Evolutionary conservation across 1,140 invertebrate species (phyloP), one percentile per base, ranked within the genome.

Genomic region (Penaeus japonicus): DNA sequence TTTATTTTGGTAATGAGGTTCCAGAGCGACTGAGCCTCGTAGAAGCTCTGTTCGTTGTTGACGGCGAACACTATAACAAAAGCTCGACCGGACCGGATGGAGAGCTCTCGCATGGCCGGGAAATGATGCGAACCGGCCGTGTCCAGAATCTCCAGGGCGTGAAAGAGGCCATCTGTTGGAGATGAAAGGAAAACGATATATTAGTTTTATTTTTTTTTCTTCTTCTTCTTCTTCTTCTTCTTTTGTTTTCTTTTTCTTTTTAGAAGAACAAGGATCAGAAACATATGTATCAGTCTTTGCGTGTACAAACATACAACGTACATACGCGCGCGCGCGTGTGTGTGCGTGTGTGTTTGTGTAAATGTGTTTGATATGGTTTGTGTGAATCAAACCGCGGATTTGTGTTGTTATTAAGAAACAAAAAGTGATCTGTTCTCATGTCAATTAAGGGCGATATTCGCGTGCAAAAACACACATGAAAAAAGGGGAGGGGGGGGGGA

Each of bases 111-210:
- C 92, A 93, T 93, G 12, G 92, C 92, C 5, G 92, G 92, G 89
- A 93, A 93, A 73, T 92, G 91, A 81, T 92, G 91, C 17, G 91
- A 91, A 12, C 92, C 92, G 1, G 92, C 91, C 4, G 92, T 93
- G 90, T 93, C 92, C 78, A 93, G 82, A 54, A 93, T 92, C 90
- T 93, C 92, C 35, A 93, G 91, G 10, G 92, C 92, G 47, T 92
- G 92, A 77, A 91, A 92, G 24, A 91, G 87, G 1, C 92, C 92
- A 89, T 92, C 92, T 92, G 89, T 0, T 22, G 32, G 30, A 30
- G 24, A 47, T 47, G 15, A 54, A 10, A 1, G 70, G 18, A 35
- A 17, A n/a, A 30, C 12, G 12, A 24, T 22, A 20, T 18, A 15
- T 10, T 47, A 12, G 15, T 10, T 47, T 12, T 47, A 15, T 7